Evolutionary conservation across 1,140 invertebrate species (phyloP), one percentile per base, ranked within the genome.

Genomic region (Bombyx mori): DNA sequence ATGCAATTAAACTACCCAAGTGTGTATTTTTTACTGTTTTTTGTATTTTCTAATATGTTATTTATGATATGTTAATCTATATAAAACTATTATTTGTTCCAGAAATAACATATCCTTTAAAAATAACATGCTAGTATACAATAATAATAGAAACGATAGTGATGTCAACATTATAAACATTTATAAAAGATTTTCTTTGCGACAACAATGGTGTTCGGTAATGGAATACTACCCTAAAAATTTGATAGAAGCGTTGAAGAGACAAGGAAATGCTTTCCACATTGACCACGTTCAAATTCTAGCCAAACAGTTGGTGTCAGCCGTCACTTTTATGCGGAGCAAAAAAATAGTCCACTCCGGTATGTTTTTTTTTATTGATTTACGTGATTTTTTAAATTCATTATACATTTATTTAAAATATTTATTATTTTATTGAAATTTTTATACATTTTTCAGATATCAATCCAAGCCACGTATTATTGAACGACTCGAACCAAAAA

Each of bases 201-300:
- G 54, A 0, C 48, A 53, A 7, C 48, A 63, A 1, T 69, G 61
- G 59, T 79, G 68, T 62, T 68, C 63, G 18, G 49, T 81, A 46
- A 77, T 71, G 57, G 68, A 79, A 35, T 79, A 69, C 60, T 79
- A 66, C 60, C 68, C 76, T 6, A 68, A 57, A 54, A 80, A 69
- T 51, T 62, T 80, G 9, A 44, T 59, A 6, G 22, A 71, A 61
- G 60, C 57, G 7, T 49, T 79, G 7, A 22, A 48, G 6, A 58
- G 68, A 49, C 56, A 55, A 8, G 56, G 54, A 7, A 65, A 62
- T 53, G 58, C 62, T 44, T 68, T 80, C 46, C 60, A 68, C 46
- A 70, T 77, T 45, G 45, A 75, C 53, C 8, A n/a, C 12, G 65
- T 79, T n/a, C 71, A 78, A 59, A 9, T 62, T 42, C 62, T 79